Evolutionary conservation across 2,888 invertebrate genomes (phyloP).

Genomic region (Ophion slaviceki): DNA sequence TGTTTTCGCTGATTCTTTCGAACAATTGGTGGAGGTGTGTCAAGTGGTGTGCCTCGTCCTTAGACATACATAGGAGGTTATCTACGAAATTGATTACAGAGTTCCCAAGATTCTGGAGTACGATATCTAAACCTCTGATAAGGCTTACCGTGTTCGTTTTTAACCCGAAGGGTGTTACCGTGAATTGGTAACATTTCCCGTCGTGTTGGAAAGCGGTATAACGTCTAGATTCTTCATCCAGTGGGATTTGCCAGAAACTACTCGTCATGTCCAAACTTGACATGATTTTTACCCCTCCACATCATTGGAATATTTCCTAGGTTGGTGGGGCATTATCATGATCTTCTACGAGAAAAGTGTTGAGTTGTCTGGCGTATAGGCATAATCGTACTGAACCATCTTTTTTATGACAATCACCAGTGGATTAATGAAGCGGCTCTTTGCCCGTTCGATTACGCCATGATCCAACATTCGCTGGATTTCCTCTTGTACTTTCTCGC

Average conservation of each 20-base stretch:
- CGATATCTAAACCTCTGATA: too few relatives aligned
- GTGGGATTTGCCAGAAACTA: not conserved
- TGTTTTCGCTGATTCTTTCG: slow-evolving; percentile 44
- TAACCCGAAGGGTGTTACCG: slow-evolving; percentile 15
- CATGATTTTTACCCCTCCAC: not conserved
- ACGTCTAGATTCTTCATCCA: too few relatives aligned
- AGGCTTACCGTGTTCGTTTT: too few relatives aligned
- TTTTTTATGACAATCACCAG: not conserved
- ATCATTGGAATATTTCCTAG: too few relatives aligned
- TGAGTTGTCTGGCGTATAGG: too few relatives aligned
- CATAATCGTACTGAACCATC: not conserved
- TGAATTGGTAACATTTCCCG: slow-evolving; percentile 15
- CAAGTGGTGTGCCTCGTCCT: not conserved
- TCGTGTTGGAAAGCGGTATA: not conserved
- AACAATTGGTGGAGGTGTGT: slow-evolving; percentile 62
- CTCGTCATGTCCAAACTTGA: slow-evolving; percentile 19
- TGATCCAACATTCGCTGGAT: not conserved
- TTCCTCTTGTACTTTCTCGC: too few relatives aligned
- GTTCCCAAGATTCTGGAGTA: not conserved
- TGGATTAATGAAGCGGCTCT: not conserved
- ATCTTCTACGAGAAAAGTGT: too few relatives aligned
- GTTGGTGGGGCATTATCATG: too few relatives aligned
- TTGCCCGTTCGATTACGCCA: not conserved
- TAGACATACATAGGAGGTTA: slow-evolving; percentile 20
- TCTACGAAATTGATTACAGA: slow-evolving; percentile 48